phyloP scores from a whole-genome alignment of 2,888 invertebrate genomes.

The Orchestes rusci region DNA sequence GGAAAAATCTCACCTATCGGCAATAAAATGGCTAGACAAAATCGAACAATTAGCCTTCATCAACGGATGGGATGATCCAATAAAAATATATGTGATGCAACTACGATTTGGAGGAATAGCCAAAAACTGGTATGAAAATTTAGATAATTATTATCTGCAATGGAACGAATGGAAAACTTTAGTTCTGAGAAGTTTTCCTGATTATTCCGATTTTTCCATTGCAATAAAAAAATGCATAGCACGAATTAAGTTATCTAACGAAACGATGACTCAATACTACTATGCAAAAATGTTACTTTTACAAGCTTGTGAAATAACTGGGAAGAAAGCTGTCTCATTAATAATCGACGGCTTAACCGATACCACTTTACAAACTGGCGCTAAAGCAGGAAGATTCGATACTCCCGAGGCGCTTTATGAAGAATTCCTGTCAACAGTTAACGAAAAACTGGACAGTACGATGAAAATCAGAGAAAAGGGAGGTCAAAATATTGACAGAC shows the following conservation, averaged over 20 bases:
- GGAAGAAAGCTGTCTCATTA: slow-evolving; percentile 5
- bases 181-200: slow-evolving; percentile 20
- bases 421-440: slow-evolving; percentile 1
- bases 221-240: slow-evolving; percentile 19
- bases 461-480: background rate
- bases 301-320: slow-evolving; percentile 2
- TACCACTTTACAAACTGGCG: slow-evolving; percentile 2
- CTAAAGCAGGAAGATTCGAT: background rate
- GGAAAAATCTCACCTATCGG: slow-evolving; percentile 21
- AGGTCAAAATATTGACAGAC: no score
- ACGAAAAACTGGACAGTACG: background rate
- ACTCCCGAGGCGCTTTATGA: slow-evolving; percentile 5
- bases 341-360: slow-evolving; percentile 5
- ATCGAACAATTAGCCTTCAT: no score
- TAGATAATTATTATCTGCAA: slow-evolving; percentile 17
- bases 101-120: no score
- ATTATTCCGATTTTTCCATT: slow-evolving; percentile 18
- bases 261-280: slow-evolving; percentile 25
- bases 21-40: slow-evolving; percentile 25
- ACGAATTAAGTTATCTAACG: slow-evolving; percentile 17
- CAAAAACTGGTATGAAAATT: no score
- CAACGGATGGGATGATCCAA: no score
- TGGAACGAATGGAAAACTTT: slow-evolving; percentile 26
- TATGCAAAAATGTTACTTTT: slow-evolving; percentile 25
- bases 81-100: no score